These are phyloP conservation scores for Talpa occidentalis DNA, from an alignment of 2,113 vertebrate species.

Conservation along the genomic window DNA sequence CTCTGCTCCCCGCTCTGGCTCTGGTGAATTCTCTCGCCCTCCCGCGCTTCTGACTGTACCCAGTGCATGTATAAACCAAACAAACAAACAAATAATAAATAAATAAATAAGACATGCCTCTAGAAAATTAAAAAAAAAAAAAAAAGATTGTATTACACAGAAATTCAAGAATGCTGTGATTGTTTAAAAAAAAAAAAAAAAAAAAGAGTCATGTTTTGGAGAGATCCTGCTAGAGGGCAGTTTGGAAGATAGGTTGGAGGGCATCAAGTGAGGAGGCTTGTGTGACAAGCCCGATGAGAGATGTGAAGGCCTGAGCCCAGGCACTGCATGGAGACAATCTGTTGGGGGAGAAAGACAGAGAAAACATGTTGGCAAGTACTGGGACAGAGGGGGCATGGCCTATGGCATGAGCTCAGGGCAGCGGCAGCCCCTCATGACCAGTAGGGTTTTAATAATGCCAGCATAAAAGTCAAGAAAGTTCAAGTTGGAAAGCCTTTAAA, in stretches of 20 bases:
- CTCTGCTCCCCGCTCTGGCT: no score
- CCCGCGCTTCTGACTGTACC: no score
- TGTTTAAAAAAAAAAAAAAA: no score
- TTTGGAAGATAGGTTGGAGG: slow-evolving; percentile 1
- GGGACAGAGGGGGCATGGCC: neutral
- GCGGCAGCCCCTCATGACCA: no score
- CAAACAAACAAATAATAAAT: no score
- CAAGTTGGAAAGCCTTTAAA: neutral
- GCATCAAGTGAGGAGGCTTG: neutral
- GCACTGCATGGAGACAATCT: neutral
- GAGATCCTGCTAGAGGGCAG: neutral
- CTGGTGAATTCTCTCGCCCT: no score
- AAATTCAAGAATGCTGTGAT: no score
- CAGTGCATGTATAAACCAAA: no score
- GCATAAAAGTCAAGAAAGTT: slow-evolving; percentile 1
- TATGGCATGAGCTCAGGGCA: neutral
- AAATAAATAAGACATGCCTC: no score
- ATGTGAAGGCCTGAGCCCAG: neutral
- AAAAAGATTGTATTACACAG: no score
- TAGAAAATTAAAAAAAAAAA: no score
- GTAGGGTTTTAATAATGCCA: neutral
- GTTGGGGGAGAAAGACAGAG: neutral
- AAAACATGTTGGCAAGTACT: neutral
- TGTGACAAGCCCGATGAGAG: neutral
- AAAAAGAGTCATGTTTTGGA: neutral